Evolutionary conservation across 2,113 vertebrate genomes (phyloP).

Genomic region (Spermophilus dauricus): DNA sequence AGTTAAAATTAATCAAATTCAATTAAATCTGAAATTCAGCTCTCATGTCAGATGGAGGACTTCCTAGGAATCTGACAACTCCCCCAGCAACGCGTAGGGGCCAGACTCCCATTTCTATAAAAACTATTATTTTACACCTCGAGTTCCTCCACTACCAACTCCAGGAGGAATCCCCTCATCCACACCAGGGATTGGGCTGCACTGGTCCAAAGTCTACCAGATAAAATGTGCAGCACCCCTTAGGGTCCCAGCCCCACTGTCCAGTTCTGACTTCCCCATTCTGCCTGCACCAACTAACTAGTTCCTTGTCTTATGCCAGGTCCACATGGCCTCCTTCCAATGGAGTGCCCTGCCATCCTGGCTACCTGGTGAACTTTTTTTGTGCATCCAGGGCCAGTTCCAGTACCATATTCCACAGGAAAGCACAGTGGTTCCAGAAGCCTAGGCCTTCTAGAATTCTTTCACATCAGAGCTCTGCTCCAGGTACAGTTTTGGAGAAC

Average conservation of each 20-base stretch:
- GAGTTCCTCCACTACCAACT: not conserved
- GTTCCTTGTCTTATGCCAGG: not conserved
- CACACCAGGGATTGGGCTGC: not conserved
- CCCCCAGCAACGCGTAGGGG: not conserved
- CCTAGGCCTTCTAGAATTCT: not conserved
- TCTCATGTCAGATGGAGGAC: not conserved
- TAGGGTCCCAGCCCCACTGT: not conserved
- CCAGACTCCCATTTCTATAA: not conserved
- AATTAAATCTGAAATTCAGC: conserved; percentile 26
- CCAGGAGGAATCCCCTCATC: not conserved
- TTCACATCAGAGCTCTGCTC: not conserved
- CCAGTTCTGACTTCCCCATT: not conserved
- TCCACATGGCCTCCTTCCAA: accelerated
- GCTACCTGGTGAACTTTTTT: not conserved
- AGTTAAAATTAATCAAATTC: not conserved
- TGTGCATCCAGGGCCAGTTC: not conserved
- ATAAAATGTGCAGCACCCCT: not conserved
- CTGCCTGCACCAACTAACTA: not conserved
- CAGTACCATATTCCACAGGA: not conserved
- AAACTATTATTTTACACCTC: not conserved
- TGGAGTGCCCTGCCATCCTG: not conserved
- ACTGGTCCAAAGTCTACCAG: not conserved
- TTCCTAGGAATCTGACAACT: not conserved
- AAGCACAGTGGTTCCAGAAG: not conserved
- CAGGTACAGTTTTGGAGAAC: not conserved